Base-by-base conservation (phyloP, 1,140 invertebrate species). In the Drosophila sucinea region DNA sequence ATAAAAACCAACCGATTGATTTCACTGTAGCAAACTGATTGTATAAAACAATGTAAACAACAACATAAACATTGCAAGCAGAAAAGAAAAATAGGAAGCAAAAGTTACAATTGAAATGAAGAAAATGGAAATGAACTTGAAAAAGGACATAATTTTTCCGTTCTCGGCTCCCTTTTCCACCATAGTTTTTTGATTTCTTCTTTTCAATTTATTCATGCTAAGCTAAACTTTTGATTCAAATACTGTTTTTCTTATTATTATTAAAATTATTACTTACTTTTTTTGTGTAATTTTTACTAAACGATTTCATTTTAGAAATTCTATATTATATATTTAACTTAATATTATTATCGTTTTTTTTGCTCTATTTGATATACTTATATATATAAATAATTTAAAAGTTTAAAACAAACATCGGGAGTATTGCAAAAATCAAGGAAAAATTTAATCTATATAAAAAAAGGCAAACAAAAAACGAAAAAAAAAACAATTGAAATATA, bases 231-330 rank as follows among this genome's bases (percentile, higher is more conserved):
- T 72, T 62, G 55, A 71, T 23, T 23, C 4, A 25, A 47, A 8
- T 29, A 66, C 56, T 63, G 33, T 51, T 73, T 75, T 70, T 67
- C 70, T 85, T 77, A 84, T n/a, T 25, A 60, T 60, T 29, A 27
- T 78, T 66, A 85, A 78, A 63, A 78, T 71, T 51, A 81, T 74
- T 81, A 81, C 60, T 80, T 74, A 67, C 67, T 58, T 67, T 71
- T 74, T 58, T 70, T 69, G 58, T 56, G 41, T 77, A 80, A 71
- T 44, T 62, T 66, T 44, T 81, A 81, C 56, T 81, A 70, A 85
- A 81, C 74, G 67, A 83, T 85, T 81, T 85, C 77, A 85, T 85
- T 85, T 81, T 80, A 74, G 79, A 78, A 79, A 70, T 62, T 62
- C 64, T 85, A 78, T 27, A 51, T 27, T 51, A 25, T 10, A 51